Percentiles rank a stretch among this genome's conserved stretches.
These are phyloP conservation scores for Acanthosoma haemorrhoidale DNA, from an alignment of 2,888 invertebrate species.

Conservation along the genomic window DNA sequence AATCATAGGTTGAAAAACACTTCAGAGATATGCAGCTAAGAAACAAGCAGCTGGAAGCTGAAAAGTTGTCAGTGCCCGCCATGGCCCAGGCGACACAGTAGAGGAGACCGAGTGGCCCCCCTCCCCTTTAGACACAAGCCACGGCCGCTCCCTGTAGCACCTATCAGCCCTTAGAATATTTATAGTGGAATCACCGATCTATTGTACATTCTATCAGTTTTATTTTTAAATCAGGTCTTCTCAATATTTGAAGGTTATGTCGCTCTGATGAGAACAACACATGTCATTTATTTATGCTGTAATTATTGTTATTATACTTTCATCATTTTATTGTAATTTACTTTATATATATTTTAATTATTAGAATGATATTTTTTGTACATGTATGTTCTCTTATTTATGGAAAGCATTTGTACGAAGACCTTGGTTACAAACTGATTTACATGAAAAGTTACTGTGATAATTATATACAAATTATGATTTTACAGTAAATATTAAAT, in stretches of 20 bases:
- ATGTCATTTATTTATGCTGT: neutral
- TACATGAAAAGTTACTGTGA: constrained; percentile 11
- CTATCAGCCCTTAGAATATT: constrained; percentile 21
- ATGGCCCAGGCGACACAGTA: constrained; percentile 2
- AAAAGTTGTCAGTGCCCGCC: constrained; percentile 20
- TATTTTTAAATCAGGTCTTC: neutral
- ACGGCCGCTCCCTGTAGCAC: constrained; percentile 11
- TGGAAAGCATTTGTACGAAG: constrained; percentile 2
- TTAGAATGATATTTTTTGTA: neutral
- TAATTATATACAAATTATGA: neutral
- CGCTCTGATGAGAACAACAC: no score
- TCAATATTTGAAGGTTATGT: no score
- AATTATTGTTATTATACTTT: constrained; percentile 4
- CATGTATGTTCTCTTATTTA: neutral
- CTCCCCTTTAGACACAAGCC: neutral
- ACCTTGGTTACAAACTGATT: constrained; percentile 2
- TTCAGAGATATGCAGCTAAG: constrained; percentile 43
- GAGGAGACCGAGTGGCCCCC: neutral
- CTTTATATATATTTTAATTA: neutral
- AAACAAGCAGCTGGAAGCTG: constrained; percentile 25
- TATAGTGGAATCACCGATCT: neutral
- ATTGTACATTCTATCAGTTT: neutral
- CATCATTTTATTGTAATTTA: constrained; percentile 7
- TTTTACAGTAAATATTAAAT: neutral
- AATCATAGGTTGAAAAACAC: constrained; percentile 46